These are phyloP conservation scores for Napeogenes sylphis DNA, from an alignment of 2,888 invertebrate genomes.

Conservation along the genomic window DNA sequence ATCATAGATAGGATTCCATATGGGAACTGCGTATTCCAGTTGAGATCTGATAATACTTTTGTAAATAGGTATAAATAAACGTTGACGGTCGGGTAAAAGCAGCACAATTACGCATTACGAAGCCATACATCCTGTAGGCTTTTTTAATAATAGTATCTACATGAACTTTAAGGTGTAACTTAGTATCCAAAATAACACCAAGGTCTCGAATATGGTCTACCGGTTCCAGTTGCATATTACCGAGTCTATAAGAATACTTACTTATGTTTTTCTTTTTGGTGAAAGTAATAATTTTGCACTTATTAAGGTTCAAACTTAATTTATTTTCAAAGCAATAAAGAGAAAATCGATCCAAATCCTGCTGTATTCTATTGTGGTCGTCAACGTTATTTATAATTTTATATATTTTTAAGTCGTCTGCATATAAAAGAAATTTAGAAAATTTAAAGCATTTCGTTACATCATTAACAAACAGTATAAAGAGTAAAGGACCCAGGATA, in stretches of 20 bases:
- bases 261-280: constrained; percentile 4
- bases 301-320: neutral
- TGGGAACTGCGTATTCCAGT: neutral
- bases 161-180: no score
- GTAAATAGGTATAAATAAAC: neutral
- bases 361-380: neutral
- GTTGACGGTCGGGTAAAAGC: neutral
- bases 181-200: neutral
- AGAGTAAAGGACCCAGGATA: no score
- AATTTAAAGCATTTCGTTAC: neutral
- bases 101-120: neutral
- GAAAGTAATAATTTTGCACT: constrained; percentile 1
- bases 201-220: constrained; percentile 1
- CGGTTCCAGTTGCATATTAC: neutral
- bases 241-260: neutral
- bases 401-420: neutral
- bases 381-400: neutral
- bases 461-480: neutral
- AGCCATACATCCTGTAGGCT: neutral
- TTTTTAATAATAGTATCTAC: neutral
- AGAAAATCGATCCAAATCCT: neutral
- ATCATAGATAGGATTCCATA: no score
- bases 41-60: neutral
- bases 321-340: neutral
- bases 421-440: neutral